Base-by-base conservation (phyloP, 2,797 vertebrate genomes). In the Lacerta agilis region DNA sequence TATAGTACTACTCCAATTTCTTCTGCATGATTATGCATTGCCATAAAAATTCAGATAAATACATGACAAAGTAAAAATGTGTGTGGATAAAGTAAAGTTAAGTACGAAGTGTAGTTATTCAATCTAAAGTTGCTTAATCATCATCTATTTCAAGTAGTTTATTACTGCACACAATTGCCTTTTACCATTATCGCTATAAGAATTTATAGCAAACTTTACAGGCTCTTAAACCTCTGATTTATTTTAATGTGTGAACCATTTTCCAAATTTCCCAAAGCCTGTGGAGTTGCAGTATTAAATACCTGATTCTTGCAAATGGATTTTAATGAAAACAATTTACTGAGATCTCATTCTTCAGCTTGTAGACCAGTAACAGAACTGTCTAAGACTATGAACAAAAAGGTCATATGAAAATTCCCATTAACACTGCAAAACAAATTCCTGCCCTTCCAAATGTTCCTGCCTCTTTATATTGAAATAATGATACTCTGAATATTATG, bases 31-130 rank as follows among this genome's bases (percentile, higher is more conserved):
- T 88, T 92, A 92, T 88, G 20, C 69, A 82, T 80, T 78, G 64
- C 82, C 90, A 93, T 93, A 93, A 93, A 93, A 93, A 89, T 64
- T 86, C 66, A 87, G 89, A 94, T 90, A 94, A 91, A 93, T 91
- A 89, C 9, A 55, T 58, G 87, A 73, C 79, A 82, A 93, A 82
- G 38, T 58, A 89, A 94, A 92, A 94, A 83, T 83, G n/a, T 83
- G 5, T 83, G 79, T 94, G 83, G 82, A 55, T 85, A 69, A 89
- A 93, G 89, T 83, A 1, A 85, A 93, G 72, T 88, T 92, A 93
- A 89, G 92, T 94, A 91, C 67, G 67, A 87, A 91, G 49, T 92
- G 36, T 86, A 91, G 38, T 84, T 92, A 13, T 86, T 91, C 69
- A 85, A n/a, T 86, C 38, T 45, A 83, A 86, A 90, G 61, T 87